Evolutionary conservation across 1,140 invertebrate species (phyloP), one percentile per base, ranked within the genome.

Genomic region (Drosophila serrata): DNA sequence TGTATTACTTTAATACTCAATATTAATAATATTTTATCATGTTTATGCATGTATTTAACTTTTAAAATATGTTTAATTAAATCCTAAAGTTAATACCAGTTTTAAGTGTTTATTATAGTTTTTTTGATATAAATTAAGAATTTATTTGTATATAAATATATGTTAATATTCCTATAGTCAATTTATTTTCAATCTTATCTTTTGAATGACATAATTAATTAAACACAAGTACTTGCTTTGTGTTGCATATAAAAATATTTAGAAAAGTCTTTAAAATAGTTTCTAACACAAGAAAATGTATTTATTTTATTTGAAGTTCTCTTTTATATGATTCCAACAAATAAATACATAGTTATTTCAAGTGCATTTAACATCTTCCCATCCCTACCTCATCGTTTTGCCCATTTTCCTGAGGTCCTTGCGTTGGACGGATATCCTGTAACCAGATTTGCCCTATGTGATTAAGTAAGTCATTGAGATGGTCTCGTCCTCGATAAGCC

Each of bases 401-500:
- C 27, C 57, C 29, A 37, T 31, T 39, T 51, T 76, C 46, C 53
- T 48, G 61, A 40, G 61, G 64, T 62, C 75, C 62, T 81, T 63
- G 81, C 74, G 60, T 67, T 65, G 76, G 57, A 64, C 82, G 82
- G 82, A 87, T 87, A 87, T 87, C 84, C 82, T 88, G 82, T 87
- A 87, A 87, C 84, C 82, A 87, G 82, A 88, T 88, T 88, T 88
- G 80, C 80, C 82, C 84, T 88, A 88, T 88, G 84, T 84, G 84
- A 88, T 88, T 88, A 88, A 88, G 84, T 81, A 88, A 88, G 84
- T 88, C 84, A 87, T 87, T 87, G 84, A 87, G 84, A 88, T 87
- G 84, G 58, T 82, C 82, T 76, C 75, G 61, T 51, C 79, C 69
- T 68, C 75, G 82, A 87, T 87, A 86, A 87, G 82, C 82, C 75